Evolutionary conservation across 2,113 vertebrate genomes (phyloP).

Genomic region (Sitta europaea): DNA sequence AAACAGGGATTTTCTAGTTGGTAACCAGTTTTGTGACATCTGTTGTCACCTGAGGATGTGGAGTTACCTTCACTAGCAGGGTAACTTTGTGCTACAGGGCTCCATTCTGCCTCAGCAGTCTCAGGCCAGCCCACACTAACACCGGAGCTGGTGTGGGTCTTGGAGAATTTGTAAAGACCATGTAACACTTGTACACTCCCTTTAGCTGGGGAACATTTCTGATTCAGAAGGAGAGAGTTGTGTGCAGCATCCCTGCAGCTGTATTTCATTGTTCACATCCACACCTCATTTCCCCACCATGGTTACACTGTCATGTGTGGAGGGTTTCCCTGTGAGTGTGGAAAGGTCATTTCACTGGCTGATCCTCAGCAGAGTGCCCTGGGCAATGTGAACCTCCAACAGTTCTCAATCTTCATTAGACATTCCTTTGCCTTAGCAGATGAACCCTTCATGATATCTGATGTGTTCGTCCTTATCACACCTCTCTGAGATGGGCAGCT

Average conservation of each 20-base stretch:
- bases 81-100: background rate
- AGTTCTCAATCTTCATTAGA: background rate
- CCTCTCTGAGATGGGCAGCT: background rate
- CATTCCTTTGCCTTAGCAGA: background rate
- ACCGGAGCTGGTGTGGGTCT: background rate
- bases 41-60: background rate
- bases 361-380: background rate
- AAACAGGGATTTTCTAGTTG: background rate
- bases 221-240: background rate
- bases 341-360: background rate
- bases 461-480: background rate
- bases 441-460: background rate
- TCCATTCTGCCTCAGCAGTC: background rate
- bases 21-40: background rate
- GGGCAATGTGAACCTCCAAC: background rate
- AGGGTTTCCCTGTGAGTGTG: background rate
- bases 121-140: background rate
- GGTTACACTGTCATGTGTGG: rapidly evolving
- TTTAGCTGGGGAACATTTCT: background rate
- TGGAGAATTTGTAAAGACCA: background rate
- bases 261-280: background rate
- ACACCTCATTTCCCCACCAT: background rate
- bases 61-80: background rate
- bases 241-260: background rate
- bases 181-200: background rate